Conservation (phyloP, 1,140 invertebrate genomes). For the Teleopsis dalmanni region DNA sequence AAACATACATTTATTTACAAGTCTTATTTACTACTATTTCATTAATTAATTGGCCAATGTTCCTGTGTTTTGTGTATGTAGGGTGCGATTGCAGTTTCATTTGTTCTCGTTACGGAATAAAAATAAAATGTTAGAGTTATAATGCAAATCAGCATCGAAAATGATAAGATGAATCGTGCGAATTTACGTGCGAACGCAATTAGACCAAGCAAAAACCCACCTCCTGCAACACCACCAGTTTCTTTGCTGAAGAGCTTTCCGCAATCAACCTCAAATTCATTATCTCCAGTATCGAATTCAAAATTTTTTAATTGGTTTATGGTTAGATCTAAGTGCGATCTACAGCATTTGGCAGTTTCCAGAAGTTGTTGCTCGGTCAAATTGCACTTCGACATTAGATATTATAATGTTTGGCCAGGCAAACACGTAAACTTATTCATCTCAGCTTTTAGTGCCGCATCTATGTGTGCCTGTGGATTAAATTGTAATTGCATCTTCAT, state of each 20-base stretch:
- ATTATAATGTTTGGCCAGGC: slow-evolving; percentile 30
- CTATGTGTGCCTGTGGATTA: background rate
- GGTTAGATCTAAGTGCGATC: background rate
- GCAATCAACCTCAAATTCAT: slow-evolving; percentile 1
- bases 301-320: slow-evolving; percentile 1
- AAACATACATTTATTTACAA: too few relatives aligned
- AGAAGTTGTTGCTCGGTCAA: slow-evolving; percentile 27
- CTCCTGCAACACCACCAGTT: slow-evolving; percentile 33
- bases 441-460: background rate
- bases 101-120: slow-evolving; percentile 9
- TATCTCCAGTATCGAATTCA: slow-evolving; percentile 1
- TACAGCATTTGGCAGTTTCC: background rate
- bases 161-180: slow-evolving; percentile 31
- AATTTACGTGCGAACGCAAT: slow-evolving; percentile 39
- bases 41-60: slow-evolving; percentile 7
- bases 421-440: slow-evolving; percentile 8
- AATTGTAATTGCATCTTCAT: slow-evolving; percentile 19
- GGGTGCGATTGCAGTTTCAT: slow-evolving; percentile 3
- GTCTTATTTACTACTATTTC: too few relatives aligned
- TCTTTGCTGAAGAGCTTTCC: slow-evolving; percentile 7
- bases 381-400: slow-evolving; percentile 41
- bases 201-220: slow-evolving; percentile 33
- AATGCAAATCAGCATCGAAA: slow-evolving; percentile 32
- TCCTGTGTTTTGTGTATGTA: background rate
- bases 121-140: slow-evolving; percentile 19